These are phyloP conservation scores for Sander vitreus DNA, from an alignment of 2,113 vertebrate species.

Conservation along the genomic window DNA sequence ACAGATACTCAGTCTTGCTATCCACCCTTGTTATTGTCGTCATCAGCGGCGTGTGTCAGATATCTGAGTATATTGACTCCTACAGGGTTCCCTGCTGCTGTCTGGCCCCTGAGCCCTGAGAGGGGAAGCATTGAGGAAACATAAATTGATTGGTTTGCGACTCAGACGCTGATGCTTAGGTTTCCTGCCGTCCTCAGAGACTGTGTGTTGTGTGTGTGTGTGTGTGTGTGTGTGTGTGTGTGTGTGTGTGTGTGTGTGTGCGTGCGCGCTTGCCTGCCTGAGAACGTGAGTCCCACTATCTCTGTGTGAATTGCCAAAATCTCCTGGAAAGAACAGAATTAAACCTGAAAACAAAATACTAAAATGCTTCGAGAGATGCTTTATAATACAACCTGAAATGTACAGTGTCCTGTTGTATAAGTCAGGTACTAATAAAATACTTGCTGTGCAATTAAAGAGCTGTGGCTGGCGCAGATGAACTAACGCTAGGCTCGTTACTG, in stretches of 20 bases:
- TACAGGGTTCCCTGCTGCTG: slow-evolving; percentile 9
- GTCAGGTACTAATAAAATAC: background rate
- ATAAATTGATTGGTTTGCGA: slow-evolving; percentile 46
- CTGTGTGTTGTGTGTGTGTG: background rate
- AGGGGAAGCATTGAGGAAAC: slow-evolving; percentile 40
- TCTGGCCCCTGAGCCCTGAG: background rate
- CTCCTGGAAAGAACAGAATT: background rate
- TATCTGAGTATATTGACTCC: slow-evolving; percentile 46
- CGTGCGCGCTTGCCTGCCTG: background rate
- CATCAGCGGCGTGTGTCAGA: slow-evolving; percentile 27
- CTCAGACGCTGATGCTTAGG: slow-evolving; percentile 3
- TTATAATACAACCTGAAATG: background rate
- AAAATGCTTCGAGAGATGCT: background rate
- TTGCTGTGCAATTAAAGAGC: background rate
- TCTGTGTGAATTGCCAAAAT: no score
- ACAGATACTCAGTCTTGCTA: slow-evolving; percentile 12
- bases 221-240: background rate
- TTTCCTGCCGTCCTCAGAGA: slow-evolving; percentile 16
- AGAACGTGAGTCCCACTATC: no score
- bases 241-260: background rate
- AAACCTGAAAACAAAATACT: background rate
- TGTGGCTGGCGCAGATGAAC: no score
- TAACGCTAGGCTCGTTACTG: no score
- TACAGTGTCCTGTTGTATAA: background rate
- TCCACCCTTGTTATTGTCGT: slow-evolving; percentile 24